Conservation (phyloP, 1,140 invertebrate species). For the Nasonia giraulti region DNA sequence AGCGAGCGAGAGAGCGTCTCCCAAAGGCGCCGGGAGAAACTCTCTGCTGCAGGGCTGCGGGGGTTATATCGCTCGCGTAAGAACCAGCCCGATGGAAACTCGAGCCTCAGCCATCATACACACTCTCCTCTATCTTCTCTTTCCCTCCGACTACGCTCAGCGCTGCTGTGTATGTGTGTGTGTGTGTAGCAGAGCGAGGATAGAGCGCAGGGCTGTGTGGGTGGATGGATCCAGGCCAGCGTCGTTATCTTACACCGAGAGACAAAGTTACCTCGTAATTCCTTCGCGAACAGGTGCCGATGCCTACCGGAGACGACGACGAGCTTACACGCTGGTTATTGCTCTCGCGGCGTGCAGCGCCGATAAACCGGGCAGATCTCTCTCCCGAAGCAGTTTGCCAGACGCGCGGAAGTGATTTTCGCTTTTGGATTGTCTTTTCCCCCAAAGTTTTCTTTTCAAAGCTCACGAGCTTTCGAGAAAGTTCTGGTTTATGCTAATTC, state of each 20-base stretch:
- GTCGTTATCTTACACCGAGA: slow-evolving; percentile 68
- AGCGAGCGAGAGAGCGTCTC: slow-evolving; percentile 27
- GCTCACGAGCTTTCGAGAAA: not conserved
- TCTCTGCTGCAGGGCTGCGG: slow-evolving; percentile 33
- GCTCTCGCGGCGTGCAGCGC: slow-evolving; percentile 37
- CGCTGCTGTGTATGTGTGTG: not conserved
- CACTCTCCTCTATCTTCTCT: slow-evolving; percentile 42
- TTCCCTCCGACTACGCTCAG: slow-evolving; percentile 6
- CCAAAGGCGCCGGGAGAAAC: slow-evolving; percentile 51
- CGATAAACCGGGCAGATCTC: not conserved
- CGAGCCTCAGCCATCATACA: slow-evolving; percentile 61
- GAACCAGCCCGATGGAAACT: slow-evolving; percentile 73
- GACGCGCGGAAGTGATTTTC: not conserved
- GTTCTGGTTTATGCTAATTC: not conserved
- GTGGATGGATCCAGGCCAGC: slow-evolving; percentile 44
- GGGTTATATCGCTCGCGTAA: slow-evolving; percentile 68
- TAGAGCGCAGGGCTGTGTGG: not conserved
- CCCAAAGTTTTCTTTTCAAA: not conserved
- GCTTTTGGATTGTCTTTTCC: not conserved
- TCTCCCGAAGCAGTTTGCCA: not conserved
- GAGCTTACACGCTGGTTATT: slow-evolving; percentile 66
- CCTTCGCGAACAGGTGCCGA: slow-evolving; percentile 74
- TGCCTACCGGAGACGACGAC: slow-evolving; percentile 53
- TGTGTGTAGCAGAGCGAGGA: not conserved
- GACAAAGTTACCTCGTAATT: slow-evolving; percentile 74